Evolutionary conservation across 2,113 vertebrate genomes (phyloP).

Genomic region (Gyps fulvus): DNA sequence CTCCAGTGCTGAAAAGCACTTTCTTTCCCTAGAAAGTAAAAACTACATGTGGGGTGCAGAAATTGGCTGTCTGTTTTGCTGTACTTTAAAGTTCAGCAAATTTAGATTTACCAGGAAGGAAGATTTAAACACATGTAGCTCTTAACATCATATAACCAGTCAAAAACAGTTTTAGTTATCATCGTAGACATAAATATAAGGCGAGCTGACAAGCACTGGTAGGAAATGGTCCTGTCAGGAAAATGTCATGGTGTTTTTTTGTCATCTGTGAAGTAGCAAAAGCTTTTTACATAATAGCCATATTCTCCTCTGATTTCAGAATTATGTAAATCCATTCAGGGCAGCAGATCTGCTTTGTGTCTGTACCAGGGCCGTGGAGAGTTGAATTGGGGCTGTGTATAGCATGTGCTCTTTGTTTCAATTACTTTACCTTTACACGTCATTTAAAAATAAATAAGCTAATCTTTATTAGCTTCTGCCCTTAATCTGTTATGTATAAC

Average conservation of each 20-base stretch:
- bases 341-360: not conserved
- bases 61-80: not conserved
- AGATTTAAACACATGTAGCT: slow-evolving; percentile 7
- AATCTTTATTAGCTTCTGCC: not conserved
- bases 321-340: not conserved
- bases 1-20: not conserved
- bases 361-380: not conserved
- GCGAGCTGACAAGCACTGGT: slow-evolving; percentile 10
- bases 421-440: not conserved
- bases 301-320: not conserved
- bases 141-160: slow-evolving; percentile 13
- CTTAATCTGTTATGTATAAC: not conserved
- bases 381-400: not conserved
- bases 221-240: slow-evolving; percentile 64
- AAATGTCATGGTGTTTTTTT: slow-evolving; percentile 33
- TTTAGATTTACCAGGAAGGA: not conserved
- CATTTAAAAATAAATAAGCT: not conserved
- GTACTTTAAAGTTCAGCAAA: not conserved
- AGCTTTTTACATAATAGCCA: slow-evolving; percentile 40
- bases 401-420: slow-evolving; percentile 38
- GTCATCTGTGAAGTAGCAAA: slow-evolving; percentile 56
- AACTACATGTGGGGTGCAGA: not conserved
- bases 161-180: slow-evolving; percentile 38
- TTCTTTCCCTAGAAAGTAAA: not conserved
- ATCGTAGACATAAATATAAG: not conserved